Percentiles rank a stretch among this genome's conserved stretches.
Evolutionary conservation across 2,888 invertebrate genomes (phyloP).

Genomic region (Catotricha subobsoleta): DNA sequence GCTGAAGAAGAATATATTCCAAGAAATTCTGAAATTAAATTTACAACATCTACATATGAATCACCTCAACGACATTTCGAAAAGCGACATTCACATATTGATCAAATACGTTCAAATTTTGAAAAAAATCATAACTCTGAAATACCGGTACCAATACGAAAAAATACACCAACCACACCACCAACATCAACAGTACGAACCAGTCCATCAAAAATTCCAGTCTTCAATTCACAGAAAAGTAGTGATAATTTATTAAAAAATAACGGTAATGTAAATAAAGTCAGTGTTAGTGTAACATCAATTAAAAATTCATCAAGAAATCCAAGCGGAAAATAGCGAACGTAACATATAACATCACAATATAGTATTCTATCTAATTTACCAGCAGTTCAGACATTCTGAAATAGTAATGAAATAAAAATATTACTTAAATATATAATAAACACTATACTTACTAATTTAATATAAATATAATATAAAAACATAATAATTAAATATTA

Average conservation of each 20-base stretch:
- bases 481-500: too few species aligned
- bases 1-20: conserved; percentile 23
- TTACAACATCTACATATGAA: conserved; percentile 45
- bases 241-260: conserved; percentile 15
- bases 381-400: too few species aligned
- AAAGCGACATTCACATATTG: conserved; percentile 38
- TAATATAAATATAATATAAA: too few species aligned
- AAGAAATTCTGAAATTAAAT: conserved; percentile 39
- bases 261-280: conserved; percentile 24
- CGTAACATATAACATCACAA: too few species aligned
- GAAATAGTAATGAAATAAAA: too few species aligned
- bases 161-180: conserved; percentile 6
- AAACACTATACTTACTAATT: too few species aligned
- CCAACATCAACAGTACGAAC: conserved; percentile 23
- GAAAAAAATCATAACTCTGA: conserved; percentile 20
- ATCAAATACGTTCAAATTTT: conserved; percentile 31
- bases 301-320: conserved; percentile 41
- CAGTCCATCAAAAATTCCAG: conserved; percentile 35
- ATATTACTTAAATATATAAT: too few species aligned
- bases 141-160: conserved; percentile 24
- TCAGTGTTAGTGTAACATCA: conserved; percentile 37
- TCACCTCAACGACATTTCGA: conserved; percentile 26
- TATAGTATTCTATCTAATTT: too few species aligned
- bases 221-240: conserved; percentile 29
- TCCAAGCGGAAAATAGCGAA: conserved; percentile 29